Evolutionary conservation across 2,888 invertebrate species (phyloP), one percentile per base, ranked within the genome.

Genomic region (Malthinus flaveolus): DNA sequence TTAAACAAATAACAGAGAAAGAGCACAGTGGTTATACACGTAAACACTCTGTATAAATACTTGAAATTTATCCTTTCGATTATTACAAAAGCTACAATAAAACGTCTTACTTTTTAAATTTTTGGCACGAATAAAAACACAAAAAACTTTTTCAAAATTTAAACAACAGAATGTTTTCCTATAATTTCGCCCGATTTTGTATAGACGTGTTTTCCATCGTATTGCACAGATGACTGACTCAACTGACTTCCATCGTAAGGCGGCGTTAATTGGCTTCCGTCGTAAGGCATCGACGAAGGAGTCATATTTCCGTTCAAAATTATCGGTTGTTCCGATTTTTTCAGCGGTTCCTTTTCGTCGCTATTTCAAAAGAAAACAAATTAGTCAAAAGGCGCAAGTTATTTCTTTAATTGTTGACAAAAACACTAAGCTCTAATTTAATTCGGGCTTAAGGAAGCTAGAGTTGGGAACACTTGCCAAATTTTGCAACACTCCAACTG

Each of bases 151-250:
- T 7, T 37, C 34, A 15, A 15, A 33, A 37, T 36, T 49, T 84
- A 91, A 69, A 94, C 93, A 51, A 93, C 91, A n/a, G 93, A 93
- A 77, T 93, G 92, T 81, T 93, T 93, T 68, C 93, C 93, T 72
- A 93, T 90, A 69, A 92, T 87, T 69, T 88, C 90, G 60, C 91
- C 91, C 58, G 92, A 89, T 73, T 90, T 90, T 37, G 93, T 89
- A 72, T 90, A 88, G 33, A 91, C 91, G 69, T 89, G 86, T 71
- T 87, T 87, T 3, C 91, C 90, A 71, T 93, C 92, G 74, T 89
- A 93, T 74, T 92, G 91, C 13, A 91, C 87, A 13, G 90, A 89
- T 55, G 89, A 87, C 69, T 90, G 89, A 64, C 89, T 86, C 72
- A 88, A 23, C 69, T 89, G 86, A 71, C 87, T 87, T 2, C 91